Evolutionary conservation across 2,113 vertebrate species (phyloP).

Genomic region (Leucoraja erinaceus): DNA sequence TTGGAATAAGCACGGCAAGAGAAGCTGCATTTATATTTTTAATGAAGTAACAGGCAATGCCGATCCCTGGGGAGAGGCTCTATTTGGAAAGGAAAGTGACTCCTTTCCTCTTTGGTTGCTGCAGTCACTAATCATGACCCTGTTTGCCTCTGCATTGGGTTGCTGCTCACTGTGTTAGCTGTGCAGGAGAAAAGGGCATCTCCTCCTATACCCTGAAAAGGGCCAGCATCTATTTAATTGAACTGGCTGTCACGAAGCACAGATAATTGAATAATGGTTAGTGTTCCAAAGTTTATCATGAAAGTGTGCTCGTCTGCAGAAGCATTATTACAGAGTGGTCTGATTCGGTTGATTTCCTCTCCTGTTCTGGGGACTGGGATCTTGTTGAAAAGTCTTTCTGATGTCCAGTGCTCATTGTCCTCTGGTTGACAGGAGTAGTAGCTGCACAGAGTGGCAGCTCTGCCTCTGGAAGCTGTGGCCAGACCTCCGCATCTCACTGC

Average conservation of each 20-base stretch:
- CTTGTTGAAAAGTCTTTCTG: neutral
- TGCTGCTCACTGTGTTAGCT: neutral
- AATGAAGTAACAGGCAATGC: neutral
- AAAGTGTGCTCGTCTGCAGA: neutral
- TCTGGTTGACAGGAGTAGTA: conserved; percentile 12
- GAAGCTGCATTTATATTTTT: neutral
- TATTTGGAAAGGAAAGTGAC: neutral
- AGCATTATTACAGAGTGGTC: neutral
- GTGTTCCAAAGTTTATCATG: neutral
- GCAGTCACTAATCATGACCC: neutral
- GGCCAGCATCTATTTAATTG: neutral
- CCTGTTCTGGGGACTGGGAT: neutral
- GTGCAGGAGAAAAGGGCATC: neutral
- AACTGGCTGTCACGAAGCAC: neutral
- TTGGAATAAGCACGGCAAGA: neutral
- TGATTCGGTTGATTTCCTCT: neutral
- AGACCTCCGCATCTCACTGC: neutral
- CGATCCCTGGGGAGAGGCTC: neutral
- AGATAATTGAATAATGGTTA: neutral
- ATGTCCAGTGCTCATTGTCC: neutral
- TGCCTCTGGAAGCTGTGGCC: neutral
- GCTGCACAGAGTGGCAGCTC: neutral
- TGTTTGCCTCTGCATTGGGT: neutral
- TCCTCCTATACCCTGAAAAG: neutral
- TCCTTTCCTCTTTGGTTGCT: neutral